Evolutionary conservation across 2,888 invertebrate genomes (phyloP).

Genomic region (Drosophila helvetica): DNA sequence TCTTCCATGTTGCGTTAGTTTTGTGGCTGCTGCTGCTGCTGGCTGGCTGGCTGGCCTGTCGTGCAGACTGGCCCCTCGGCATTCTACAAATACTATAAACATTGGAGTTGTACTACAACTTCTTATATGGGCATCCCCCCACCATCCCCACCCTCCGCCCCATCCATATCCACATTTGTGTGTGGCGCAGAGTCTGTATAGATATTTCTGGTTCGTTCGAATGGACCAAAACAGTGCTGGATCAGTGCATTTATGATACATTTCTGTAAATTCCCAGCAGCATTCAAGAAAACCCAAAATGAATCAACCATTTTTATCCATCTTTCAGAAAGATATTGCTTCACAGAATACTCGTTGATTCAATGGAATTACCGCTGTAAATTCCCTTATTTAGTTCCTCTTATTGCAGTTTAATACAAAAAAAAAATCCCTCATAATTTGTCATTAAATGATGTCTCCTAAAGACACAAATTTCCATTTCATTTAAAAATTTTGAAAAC

Average conservation of each 20-base stretch:
- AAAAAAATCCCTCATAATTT: background rate
- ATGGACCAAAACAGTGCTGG: too few relatives aligned
- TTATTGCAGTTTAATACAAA: too few relatives aligned
- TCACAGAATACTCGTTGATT: background rate
- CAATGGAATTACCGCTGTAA: background rate
- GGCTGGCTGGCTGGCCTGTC: conserved; percentile 27
- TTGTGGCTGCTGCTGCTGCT: conserved; percentile 43
- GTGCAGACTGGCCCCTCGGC: conserved; percentile 52
- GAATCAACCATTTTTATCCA: conserved; percentile 4
- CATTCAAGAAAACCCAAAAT: background rate
- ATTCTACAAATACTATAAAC: conserved; percentile 77
- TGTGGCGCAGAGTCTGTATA: conserved; percentile 41
- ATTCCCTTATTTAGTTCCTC: background rate
- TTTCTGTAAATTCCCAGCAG: too few relatives aligned
- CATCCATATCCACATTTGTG: background rate
- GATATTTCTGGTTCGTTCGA: conserved; percentile 23
- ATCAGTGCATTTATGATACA: background rate
- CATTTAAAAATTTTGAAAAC: conserved; percentile 27
- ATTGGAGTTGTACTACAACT: conserved; percentile 76
- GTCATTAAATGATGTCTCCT: background rate
- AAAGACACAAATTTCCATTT: conserved; percentile 19
- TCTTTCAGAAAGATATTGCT: background rate
- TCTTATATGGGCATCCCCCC: conserved; percentile 59
- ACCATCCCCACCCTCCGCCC: conserved; percentile 30
- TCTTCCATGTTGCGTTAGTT: conserved; percentile 70